phyloP scores from a whole-genome alignment of 2,113 vertebrate genomes.

The Prunella fulvescens region DNA sequence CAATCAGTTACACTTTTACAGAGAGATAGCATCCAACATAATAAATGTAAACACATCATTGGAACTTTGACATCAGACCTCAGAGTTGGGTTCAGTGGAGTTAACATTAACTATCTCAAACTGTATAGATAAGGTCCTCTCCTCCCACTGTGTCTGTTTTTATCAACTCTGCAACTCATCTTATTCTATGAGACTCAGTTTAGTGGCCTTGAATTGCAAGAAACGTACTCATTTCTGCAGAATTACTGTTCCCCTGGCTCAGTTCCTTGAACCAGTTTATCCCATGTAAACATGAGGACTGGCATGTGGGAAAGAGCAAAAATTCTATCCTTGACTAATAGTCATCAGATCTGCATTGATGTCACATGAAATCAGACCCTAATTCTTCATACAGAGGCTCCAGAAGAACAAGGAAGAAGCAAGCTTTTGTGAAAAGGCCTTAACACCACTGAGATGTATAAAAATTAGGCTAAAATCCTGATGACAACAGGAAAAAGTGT shows the following conservation, averaged over 20 bases:
- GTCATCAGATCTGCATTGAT: not conserved
- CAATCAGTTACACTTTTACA: not conserved
- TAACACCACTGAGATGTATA: not conserved
- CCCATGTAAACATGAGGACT: not conserved
- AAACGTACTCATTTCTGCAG: accelerated
- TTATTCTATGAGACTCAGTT: not conserved
- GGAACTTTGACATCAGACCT: not conserved
- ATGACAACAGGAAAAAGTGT: not conserved
- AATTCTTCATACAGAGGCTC: not conserved
- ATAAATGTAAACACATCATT: not conserved
- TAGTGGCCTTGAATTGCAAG: not conserved
- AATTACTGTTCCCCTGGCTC: not conserved
- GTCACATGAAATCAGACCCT: not conserved
- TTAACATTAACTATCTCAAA: not conserved
- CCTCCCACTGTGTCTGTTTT: not conserved
- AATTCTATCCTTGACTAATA: not conserved
- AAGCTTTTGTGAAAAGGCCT: not conserved
- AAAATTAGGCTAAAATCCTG: not conserved
- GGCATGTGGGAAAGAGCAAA: not conserved
- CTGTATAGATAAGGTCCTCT: not conserved
- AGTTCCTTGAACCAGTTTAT: not conserved
- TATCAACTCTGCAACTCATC: not conserved
- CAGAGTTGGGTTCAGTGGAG: not conserved
- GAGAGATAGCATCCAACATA: not conserved
- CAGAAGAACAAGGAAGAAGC: not conserved